Evolutionary conservation across 1,140 invertebrate genomes (phyloP).

Genomic region (Dolichoris vasculosae): DNA sequence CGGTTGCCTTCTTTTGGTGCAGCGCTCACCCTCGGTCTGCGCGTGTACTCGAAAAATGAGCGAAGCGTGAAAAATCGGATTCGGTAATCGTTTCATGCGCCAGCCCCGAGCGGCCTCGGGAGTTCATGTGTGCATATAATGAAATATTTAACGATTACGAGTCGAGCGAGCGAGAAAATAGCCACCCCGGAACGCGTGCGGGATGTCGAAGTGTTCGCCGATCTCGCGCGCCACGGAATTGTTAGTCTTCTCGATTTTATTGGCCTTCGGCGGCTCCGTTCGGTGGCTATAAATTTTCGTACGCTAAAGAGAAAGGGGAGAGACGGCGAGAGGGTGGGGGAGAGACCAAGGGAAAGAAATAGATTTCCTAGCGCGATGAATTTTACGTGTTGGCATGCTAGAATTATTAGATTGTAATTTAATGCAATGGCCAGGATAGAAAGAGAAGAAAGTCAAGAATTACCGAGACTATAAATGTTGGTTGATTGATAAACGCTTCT

Average conservation of each 20-base stretch:
- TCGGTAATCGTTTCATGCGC: conserved; percentile 47
- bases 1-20: not conserved
- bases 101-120: not conserved
- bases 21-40: not conserved
- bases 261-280: conserved; percentile 18
- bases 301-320: not conserved
- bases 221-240: conserved; percentile 9
- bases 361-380: conserved; percentile 47
- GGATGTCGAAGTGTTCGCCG: not conserved
- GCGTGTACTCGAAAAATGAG: conserved; percentile 30
- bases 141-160: conserved; percentile 34
- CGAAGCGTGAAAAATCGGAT: conserved; percentile 52
- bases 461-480: conserved; percentile 38
- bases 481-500: conserved; percentile 46
- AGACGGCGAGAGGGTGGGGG: not conserved
- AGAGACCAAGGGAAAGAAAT: conserved; percentile 13
- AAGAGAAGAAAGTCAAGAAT: conserved; percentile 10
- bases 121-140: conserved; percentile 10
- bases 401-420: conserved; percentile 54
- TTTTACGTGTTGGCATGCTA: conserved; percentile 47
- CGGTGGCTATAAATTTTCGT: conserved; percentile 43
- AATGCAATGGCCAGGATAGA: conserved; percentile 39
- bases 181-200: not conserved
- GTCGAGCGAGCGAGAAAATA: not conserved
- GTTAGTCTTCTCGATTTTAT: conserved; percentile 40